A percentile compares a stretch with the other conserved stretches of the same genome.
phyloP scores from a whole-genome alignment of 35 echinoderm and acorn worm genomes.

The Ophiothrix spiculata region DNA sequence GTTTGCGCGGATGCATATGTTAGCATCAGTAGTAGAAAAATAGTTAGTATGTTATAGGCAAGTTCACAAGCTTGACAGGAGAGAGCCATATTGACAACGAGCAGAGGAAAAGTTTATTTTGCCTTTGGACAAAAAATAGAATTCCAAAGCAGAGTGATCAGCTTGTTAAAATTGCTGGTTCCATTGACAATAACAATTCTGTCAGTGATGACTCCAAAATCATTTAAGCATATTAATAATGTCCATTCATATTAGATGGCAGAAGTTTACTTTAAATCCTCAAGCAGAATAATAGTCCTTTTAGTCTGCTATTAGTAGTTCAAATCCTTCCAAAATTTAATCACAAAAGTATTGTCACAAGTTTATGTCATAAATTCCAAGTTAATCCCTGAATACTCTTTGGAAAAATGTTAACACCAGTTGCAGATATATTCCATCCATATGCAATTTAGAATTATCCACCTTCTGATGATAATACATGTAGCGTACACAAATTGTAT shows the following conservation, averaged over 20 bases:
- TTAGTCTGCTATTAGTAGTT: not conserved
- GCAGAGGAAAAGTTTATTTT: not conserved
- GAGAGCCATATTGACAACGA: not conserved
- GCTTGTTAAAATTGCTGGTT: not conserved
- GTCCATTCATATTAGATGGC: no score
- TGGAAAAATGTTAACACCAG: not conserved
- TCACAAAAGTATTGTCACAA: not conserved
- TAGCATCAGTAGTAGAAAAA: constrained; percentile 3
- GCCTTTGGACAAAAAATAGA: not conserved
- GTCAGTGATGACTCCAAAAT: not conserved
- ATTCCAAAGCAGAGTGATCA: not conserved
- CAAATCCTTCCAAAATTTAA: not conserved
- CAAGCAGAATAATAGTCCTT: not conserved
- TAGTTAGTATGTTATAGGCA: not conserved
- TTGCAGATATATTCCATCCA: not conserved
- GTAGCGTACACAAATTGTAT: no score
- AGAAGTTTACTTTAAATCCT: not conserved
- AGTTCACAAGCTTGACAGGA: not conserved
- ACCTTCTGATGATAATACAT: no score
- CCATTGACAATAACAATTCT: not conserved
- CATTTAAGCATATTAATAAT: no score
- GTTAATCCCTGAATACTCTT: not conserved
- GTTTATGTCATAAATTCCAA: no score
- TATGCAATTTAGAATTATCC: not conserved
- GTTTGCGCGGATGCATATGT: not conserved